Base-by-base conservation (phyloP, 2,888 invertebrate species). In the Hypolimnas misippus region DNA sequence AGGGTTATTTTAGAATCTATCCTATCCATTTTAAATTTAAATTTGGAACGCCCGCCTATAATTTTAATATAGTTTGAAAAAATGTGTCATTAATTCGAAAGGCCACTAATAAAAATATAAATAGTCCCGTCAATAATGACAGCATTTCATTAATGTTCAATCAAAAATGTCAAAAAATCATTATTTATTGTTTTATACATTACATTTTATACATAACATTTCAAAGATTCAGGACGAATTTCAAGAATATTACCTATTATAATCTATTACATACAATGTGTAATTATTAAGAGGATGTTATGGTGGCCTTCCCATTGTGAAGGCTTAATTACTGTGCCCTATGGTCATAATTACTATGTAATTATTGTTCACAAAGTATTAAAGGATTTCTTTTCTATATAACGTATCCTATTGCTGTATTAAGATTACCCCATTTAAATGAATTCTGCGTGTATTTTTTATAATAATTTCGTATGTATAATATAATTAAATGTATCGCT, bases 221-320 rank as follows among this genome's bases (percentile, higher is more conserved):
- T 17, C 19, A 10, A 17, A 42, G 42, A 3, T 14, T 40, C 16
- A 17, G 17, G 8, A 17, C 17, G 16, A 19, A 19, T 46, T 21
- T 10, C 21, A 21, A 46, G 12, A 46, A 21, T 12, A 10, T 46
- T 21, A 12, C 17, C 44, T 0, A 19, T 19, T 44, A 4, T 46
- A 19, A 5, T 46, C 19, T 10, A 5, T 19, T 21, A 12, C 0
- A 17, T 21, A 46, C 44, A n/a, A 21, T 21, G 44, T 46, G 8
- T 21, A 21, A 17, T 42, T 17, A 42, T 21, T 21, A 12, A 21
- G 19, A 19, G 12, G 19, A 46, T 14, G 31, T 5, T 16, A 31
- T 31, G 31, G 16, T 31, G 31, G 51, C 31, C 31, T 51, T 51
- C 51, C 31, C 51, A 51, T 31, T 17, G 31, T 51, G 31, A 51